Base-by-base conservation (phyloP, 2,113 vertebrate species). In the Cathartes aura region DNA sequence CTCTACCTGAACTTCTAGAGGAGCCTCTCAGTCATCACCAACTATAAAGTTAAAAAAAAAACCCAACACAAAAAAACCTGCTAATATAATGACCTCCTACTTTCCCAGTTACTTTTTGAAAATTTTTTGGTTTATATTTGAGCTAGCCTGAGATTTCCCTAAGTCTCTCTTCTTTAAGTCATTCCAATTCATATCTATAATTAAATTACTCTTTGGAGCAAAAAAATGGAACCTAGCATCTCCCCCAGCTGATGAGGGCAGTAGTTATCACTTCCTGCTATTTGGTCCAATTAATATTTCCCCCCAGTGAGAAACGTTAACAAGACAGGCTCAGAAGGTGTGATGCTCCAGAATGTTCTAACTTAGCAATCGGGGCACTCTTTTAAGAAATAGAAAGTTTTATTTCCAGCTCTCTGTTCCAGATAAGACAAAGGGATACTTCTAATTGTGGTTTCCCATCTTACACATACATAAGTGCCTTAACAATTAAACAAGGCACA, bases 61-160 rank as follows among this genome's bases (percentile, higher is more conserved):
- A 24, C 0, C 3, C 8, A 4, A 23, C 23, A 23, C 4, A 34
- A 24, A 48, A 79, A 26, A 2, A 3, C 3, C 15, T 63, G 18
- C 16, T 64, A 34, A 52, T 19, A 71, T 3, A 67, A 55, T 6
- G 7, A 36, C 2, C 12, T 36, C 34, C 38, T 16, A 18, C 55
- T 56, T 85, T 36, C 17, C 17, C 23, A 11, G 15, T 52, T 43
- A 21, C 2, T 58, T 53, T 70, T 22, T 60, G 8, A 53, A 14
- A 9, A 2, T 9, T 18, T 63, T 66, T 43, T 52, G 1, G 6
- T 34, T 91, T 45, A 7, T 42, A 38, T 38, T 52, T 45, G 3
- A 42, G 7, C 20, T 82, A 87, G 11, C 12, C 34, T 60, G 40
- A 47, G 6, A 60, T 52, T 72, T 87, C 7, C 3, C 5, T 13